Percentiles rank a stretch among this genome's conserved stretches.
These are phyloP conservation scores for Enteromius viviparus DNA, from an alignment of 2,797 vertebrate genomes.

Conservation along the genomic window DNA sequence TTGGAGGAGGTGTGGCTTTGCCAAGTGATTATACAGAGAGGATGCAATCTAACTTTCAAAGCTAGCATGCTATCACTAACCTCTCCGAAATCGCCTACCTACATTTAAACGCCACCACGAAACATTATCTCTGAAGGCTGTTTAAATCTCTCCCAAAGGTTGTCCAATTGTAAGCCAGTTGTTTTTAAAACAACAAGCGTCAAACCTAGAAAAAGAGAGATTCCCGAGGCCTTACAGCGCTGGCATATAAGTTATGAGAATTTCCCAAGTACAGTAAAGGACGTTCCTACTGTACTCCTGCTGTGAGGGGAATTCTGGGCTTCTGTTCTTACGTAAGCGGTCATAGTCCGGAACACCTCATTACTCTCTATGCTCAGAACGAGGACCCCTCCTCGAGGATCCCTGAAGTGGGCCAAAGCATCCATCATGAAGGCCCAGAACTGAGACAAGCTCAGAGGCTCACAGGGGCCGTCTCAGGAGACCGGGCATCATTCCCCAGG, in stretches of 20 bases:
- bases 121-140: constrained; percentile 1
- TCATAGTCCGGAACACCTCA: constrained; percentile 53
- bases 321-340: constrained; percentile 44
- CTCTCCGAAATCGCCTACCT: not conserved
- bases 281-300: constrained; percentile 41
- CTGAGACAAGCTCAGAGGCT: constrained; percentile 36
- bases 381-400: constrained; percentile 49
- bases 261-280: constrained; percentile 39
- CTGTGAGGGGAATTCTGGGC: constrained; percentile 51
- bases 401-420: constrained; percentile 56
- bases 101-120: not conserved
- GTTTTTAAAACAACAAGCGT: constrained; percentile 31
- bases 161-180: constrained; percentile 2
- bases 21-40: not conserved
- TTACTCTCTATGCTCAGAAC: constrained; percentile 55
- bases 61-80: not conserved
- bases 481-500: constrained; percentile 3
- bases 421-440: constrained; percentile 58
- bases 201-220: not conserved
- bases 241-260: constrained; percentile 28
- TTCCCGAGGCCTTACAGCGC: constrained; percentile 15
- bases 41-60: not conserved
- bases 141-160: constrained; percentile 22
- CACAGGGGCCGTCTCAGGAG: constrained; percentile 17
- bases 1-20: not conserved